Conservation (phyloP, 2,797 vertebrate genomes). For the Allobates femoralis region DNA sequence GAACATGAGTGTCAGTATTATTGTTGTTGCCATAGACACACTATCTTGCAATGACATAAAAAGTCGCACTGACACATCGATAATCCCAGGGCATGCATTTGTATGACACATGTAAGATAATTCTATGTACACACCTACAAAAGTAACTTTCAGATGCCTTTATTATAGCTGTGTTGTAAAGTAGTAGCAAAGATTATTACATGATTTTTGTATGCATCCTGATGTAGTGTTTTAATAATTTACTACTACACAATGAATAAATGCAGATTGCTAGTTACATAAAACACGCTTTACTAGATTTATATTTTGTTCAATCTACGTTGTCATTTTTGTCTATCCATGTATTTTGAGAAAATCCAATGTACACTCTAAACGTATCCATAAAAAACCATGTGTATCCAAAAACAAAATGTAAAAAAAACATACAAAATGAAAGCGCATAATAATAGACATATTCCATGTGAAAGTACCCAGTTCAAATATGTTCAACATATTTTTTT, state of each 20-base stretch:
- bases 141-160: not conserved
- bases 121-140: constrained; percentile 38
- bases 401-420: no score
- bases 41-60: constrained; percentile 34
- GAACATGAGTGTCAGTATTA: constrained; percentile 2
- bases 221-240: not conserved
- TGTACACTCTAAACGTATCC: no score
- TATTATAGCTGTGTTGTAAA: not conserved
- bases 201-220: not conserved
- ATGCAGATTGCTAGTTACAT: not conserved
- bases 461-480: no score
- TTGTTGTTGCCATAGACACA: constrained; percentile 48
- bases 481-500: no score
- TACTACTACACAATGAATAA: not conserved
- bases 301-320: no score
- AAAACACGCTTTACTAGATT: no score
- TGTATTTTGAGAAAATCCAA: no score
- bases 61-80: constrained; percentile 13
- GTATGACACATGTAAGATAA: constrained; percentile 31
- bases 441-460: no score
- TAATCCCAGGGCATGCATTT: constrained; percentile 15
- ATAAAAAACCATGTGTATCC: no score
- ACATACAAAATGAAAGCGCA: no score
- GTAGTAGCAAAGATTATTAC: not conserved
- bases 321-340: no score